Conservation (phyloP, 2,113 vertebrate species). For the Channa argus region DNA sequence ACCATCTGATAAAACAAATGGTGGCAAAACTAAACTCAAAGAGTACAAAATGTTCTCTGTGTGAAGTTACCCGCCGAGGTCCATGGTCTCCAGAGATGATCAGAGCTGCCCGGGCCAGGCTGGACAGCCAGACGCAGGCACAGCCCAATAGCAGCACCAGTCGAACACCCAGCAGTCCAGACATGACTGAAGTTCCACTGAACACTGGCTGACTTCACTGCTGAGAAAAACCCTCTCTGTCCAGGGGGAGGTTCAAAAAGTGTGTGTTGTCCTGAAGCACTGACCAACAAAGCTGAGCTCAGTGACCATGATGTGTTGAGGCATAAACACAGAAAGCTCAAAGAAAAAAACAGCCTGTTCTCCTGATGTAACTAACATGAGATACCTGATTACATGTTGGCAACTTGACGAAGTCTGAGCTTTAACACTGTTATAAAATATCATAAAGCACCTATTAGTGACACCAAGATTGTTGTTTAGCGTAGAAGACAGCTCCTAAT, state of each 20-base stretch:
- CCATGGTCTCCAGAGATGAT: constrained; percentile 40
- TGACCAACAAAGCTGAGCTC: constrained; percentile 22
- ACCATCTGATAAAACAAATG: neutral
- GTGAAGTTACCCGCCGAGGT: constrained; percentile 57
- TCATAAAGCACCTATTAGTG: neutral
- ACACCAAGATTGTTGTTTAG: neutral
- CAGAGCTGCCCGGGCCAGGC: constrained; percentile 44
- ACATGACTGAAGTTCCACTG: constrained; percentile 74
- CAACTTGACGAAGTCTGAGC: neutral
- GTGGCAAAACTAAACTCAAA: neutral
- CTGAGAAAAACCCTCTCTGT: constrained; percentile 28
- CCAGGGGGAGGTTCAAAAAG: constrained; percentile 37
- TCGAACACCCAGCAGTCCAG: constrained; percentile 57
- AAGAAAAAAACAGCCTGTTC: neutral
- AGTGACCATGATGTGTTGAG: neutral
- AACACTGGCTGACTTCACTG: constrained; percentile 62
- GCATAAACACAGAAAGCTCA: neutral
- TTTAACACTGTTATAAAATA: neutral
- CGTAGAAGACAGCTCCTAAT: neutral
- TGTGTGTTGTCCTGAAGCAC: neutral
- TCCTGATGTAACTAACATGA: neutral
- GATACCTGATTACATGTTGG: neutral
- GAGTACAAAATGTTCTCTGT: neutral
- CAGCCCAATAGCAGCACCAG: constrained; percentile 71
- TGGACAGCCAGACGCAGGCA: constrained; percentile 45